Evolutionary conservation across 1,140 invertebrate species (phyloP).

Genomic region (Drosophila ercepeae): DNA sequence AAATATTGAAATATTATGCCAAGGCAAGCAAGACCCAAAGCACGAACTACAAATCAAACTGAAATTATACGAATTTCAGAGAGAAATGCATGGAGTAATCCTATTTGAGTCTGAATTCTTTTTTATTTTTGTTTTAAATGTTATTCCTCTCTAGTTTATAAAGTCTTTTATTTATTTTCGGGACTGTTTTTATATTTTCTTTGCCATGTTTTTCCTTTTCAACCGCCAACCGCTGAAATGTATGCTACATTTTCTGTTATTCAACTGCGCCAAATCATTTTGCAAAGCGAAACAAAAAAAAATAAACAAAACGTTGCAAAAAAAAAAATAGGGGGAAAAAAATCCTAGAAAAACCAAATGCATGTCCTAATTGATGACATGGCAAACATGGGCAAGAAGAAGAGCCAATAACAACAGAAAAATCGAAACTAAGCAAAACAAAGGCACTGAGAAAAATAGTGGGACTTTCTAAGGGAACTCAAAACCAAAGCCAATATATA

Average conservation of each 20-base stretch:
- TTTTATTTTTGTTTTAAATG: background rate
- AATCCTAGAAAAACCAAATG: slow-evolving; percentile 37
- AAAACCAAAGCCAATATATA: too few species aligned
- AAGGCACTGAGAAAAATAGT: slow-evolving; percentile 1
- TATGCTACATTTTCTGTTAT: slow-evolving; percentile 30
- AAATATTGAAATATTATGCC: slow-evolving; percentile 29
- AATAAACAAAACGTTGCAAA: slow-evolving; percentile 3
- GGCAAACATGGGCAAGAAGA: slow-evolving; percentile 25
- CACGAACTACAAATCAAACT: background rate
- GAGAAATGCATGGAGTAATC: background rate
- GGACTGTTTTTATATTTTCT: background rate
- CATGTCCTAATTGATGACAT: slow-evolving; percentile 49
- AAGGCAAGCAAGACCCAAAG: background rate
- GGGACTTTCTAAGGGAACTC: too few species aligned
- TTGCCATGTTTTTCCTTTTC: background rate
- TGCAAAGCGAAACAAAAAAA: slow-evolving; percentile 2
- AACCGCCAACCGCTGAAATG: slow-evolving; percentile 11
- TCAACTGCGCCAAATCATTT: slow-evolving; percentile 34
- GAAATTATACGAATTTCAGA: background rate
- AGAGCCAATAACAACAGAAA: slow-evolving; percentile 15
- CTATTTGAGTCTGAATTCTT: background rate
- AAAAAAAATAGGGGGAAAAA: background rate
- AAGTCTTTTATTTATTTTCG: background rate
- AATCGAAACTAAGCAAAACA: slow-evolving; percentile 48
- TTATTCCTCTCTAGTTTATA: background rate